A percentile compares a stretch with the other conserved stretches of the same genome.
Evolutionary conservation across 1,140 invertebrate genomes (phyloP).

Genomic region (Drosophila auraria): DNA sequence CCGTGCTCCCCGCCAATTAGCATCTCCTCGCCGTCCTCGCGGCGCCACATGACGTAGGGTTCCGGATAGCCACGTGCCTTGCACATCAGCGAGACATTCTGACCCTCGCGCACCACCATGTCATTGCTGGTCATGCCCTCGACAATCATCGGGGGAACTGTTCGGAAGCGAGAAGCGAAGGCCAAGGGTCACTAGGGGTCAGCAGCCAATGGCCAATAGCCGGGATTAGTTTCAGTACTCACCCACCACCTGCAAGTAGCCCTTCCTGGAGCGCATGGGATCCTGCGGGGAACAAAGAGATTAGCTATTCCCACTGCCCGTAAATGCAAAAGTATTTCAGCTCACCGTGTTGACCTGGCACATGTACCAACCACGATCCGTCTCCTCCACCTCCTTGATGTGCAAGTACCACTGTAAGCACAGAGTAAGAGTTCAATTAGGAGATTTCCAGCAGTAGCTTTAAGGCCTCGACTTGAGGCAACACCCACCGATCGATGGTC

Average conservation of each 20-base stretch:
- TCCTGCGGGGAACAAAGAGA: constrained; percentile 85
- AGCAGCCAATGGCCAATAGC: constrained; percentile 18
- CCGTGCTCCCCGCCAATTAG: constrained; percentile 93
- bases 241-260: constrained; percentile 95
- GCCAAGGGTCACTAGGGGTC: constrained; percentile 40
- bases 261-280: constrained; percentile 93
- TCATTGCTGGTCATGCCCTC: constrained; percentile 94
- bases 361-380: constrained; percentile 91
- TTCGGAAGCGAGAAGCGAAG: not conserved
- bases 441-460: too few relatives aligned
- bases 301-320: constrained; percentile 1
- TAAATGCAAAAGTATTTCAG: not conserved
- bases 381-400: constrained; percentile 92
- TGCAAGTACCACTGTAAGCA: constrained; percentile 91
- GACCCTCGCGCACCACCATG: constrained; percentile 94
- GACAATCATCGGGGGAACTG: constrained; percentile 94
- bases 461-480: not conserved
- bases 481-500: constrained; percentile 90
- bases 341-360: constrained; percentile 85
- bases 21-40: constrained; percentile 94
- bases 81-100: constrained; percentile 94
- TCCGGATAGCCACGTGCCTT: constrained; percentile 95
- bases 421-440: not conserved
- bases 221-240: constrained; percentile 81
- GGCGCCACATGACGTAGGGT: constrained; percentile 95